Evolutionary conservation across 2,888 invertebrate species (phyloP), one percentile per base, ranked within the genome.

Genomic region (Lasioglossum marginatum): DNA sequence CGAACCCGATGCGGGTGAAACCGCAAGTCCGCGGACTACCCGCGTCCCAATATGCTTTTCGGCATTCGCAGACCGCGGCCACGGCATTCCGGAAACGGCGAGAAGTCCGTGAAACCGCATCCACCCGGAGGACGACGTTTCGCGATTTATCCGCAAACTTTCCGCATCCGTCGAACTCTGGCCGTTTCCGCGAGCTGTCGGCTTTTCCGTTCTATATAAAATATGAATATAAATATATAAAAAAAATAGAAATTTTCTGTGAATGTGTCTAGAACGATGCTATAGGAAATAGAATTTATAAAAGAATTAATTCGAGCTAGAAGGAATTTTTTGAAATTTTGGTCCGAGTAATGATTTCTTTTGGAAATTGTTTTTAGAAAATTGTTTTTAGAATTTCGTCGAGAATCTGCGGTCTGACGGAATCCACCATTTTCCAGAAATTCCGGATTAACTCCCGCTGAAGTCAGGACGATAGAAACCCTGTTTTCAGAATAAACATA

Each of bases 11-110:
- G 37, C 68, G 34, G 48, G 23, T 19, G 23, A 23, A 48, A 73
- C 78, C 86, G 70, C 87, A 77, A 83, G 83, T 87, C 83, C 79
- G 76, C 60, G 77, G 76, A 77, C 83, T 37, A 40, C 73, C 78
- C 57, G 86, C 86, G 82, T 87, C 87, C 82, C 79, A 77, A 82
- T 85, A 60, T 79, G 82, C 80, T 76, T 82, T 78, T 85, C 48
- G 82, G 77, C 85, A 87, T 88, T 85, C 82, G 80, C 76, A 73
- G 76, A 87, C 79, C 82, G 85, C 72, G 60, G 82, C 71, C 79
- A 66, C 31, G 48, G 79, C 70, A 81, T 52, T 74, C 74, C 73
- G 66, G 43, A 79, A 86, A 31, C 78, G 57, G 43, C 43, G 74
- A 43, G 43, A 74, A 78, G 48, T 74, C 73, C 43, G 37, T 57